Conservation (phyloP, 2,797 vertebrate genomes). For the Diceros bicornis region DNA sequence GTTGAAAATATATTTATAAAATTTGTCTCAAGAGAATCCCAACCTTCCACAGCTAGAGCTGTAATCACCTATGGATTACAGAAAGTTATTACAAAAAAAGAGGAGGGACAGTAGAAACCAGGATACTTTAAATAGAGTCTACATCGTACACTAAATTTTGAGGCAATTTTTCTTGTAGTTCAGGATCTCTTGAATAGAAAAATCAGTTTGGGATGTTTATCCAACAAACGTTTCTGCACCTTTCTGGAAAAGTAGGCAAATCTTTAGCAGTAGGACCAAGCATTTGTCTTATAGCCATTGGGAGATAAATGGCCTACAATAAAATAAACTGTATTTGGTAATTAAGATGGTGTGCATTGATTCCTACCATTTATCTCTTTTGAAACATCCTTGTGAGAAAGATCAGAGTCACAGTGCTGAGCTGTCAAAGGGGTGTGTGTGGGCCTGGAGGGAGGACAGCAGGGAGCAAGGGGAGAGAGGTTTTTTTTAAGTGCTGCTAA, state of each 20-base stretch:
- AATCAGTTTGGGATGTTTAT: not conserved
- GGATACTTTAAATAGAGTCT: not conserved
- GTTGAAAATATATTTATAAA: constrained; percentile 47
- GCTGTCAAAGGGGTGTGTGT: not conserved
- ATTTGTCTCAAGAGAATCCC: not conserved
- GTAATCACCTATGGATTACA: not conserved
- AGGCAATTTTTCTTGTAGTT: not conserved
- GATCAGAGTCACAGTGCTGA: constrained; percentile 34
- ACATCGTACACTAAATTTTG: not conserved
- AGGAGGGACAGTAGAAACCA: rapidly evolving
- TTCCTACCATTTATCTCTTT: constrained; percentile 71
- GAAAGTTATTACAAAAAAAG: not conserved
- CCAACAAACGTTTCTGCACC: not conserved
- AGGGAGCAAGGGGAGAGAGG: constrained; percentile 1
- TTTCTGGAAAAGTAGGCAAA: not conserved
- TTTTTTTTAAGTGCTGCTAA: constrained; percentile 14
- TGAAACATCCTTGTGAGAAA: constrained; percentile 67
- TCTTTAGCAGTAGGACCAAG: not conserved
- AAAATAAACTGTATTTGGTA: constrained; percentile 65
- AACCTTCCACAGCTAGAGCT: not conserved
- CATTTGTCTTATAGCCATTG: not conserved
- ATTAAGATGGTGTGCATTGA: constrained; percentile 78
- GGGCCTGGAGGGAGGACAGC: not conserved
- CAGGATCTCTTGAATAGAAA: constrained; percentile 26
- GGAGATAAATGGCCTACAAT: constrained; percentile 75